A percentile compares a stretch with the other conserved stretches of the same genome.
These are phyloP conservation scores for Mallotus villosus DNA, from an alignment of 2,797 vertebrate species.

Conservation along the genomic window DNA sequence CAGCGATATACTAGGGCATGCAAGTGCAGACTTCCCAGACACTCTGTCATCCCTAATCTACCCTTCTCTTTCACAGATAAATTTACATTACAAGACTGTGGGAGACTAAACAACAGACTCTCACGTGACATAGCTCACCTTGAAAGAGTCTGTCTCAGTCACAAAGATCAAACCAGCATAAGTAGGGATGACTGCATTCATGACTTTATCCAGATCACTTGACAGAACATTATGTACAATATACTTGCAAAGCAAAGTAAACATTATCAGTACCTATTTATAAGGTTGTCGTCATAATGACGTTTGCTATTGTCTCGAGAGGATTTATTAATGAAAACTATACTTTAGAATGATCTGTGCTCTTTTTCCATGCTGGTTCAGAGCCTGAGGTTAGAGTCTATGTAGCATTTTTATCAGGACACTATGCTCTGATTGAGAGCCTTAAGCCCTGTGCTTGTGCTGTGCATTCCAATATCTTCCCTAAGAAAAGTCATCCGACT, in stretches of 20 bases:
- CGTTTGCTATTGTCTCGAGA: not conserved
- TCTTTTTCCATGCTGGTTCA: constrained; percentile 1
- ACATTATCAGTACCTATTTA: not conserved
- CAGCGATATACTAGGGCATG: constrained; percentile 8
- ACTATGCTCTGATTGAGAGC: too few species aligned
- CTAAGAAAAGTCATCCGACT: constrained; percentile 24
- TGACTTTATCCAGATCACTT: not conserved
- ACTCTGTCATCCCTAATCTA: constrained; percentile 16
- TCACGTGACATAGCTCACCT: constrained; percentile 7
- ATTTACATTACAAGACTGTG: constrained; percentile 11
- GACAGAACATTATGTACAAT: not conserved
- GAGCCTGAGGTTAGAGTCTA: constrained; percentile 24
- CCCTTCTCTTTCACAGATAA: constrained; percentile 17
- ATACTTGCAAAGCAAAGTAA: not conserved
- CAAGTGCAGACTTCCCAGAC: constrained; percentile 24
- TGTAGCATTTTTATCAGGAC: not conserved
- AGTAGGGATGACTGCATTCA: not conserved
- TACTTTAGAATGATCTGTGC: not conserved
- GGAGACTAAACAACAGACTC: constrained; percentile 28
- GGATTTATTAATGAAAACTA: not conserved
- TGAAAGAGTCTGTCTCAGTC: constrained; percentile 1
- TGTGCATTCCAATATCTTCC: constrained; percentile 9
- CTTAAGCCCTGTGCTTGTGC: too few species aligned
- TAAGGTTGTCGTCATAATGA: not conserved
- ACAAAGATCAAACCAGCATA: not conserved